Percentiles rank a stretch among this genome's conserved stretches.
Conservation (phyloP, 2,888 invertebrate genomes). For the Calameuta filiformis region DNA sequence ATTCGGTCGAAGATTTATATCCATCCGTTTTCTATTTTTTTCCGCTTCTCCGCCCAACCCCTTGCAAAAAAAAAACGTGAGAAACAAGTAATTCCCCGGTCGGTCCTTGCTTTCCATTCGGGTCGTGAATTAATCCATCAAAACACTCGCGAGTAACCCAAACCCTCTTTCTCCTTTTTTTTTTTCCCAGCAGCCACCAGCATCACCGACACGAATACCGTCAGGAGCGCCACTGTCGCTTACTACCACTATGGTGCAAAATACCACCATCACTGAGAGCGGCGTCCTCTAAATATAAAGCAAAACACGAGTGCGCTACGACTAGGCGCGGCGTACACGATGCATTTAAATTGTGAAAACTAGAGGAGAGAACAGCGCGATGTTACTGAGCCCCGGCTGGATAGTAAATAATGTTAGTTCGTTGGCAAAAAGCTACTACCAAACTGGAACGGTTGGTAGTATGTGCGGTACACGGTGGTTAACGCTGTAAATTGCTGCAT, state of each 20-base stretch:
- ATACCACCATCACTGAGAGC: background rate
- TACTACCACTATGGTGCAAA: background rate
- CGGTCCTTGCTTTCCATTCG: constrained; percentile 52
- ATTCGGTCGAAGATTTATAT: background rate
- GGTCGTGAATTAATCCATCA: constrained; percentile 61
- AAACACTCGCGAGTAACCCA: constrained; percentile 50
- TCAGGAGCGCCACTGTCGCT: background rate
- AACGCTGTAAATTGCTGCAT: background rate
- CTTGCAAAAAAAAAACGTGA: constrained; percentile 29
- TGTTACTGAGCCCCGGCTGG: background rate
- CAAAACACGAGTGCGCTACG: constrained; percentile 20
- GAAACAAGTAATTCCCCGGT: constrained; percentile 40
- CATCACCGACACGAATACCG: background rate
- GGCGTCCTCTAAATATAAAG: constrained; percentile 11
- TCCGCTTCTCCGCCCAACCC: background rate
- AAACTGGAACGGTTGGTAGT: background rate
- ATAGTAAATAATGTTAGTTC: background rate
- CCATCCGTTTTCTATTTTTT: background rate
- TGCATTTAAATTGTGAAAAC: background rate
- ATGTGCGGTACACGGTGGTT: background rate
- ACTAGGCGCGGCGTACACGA: background rate
- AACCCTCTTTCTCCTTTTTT: constrained; percentile 35
- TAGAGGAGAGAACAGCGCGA: background rate
- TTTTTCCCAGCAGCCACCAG: constrained; percentile 13
- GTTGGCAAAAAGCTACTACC: background rate